Evolutionary conservation across 2,797 vertebrate genomes (phyloP).

Genomic region (Tachyglossus aculeatus): DNA sequence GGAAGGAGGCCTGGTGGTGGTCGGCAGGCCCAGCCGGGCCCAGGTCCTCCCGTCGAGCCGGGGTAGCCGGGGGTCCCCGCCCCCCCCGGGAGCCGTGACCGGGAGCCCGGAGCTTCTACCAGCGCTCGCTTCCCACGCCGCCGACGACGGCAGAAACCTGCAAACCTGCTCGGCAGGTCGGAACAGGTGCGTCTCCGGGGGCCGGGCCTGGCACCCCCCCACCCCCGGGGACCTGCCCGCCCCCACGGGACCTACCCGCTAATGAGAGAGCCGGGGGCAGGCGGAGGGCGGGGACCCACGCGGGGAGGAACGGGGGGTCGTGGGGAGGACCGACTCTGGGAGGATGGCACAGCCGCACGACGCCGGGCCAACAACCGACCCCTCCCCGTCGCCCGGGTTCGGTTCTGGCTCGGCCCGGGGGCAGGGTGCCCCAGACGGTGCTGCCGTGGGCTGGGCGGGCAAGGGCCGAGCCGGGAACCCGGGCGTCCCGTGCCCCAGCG

Average conservation of each 20-base stretch:
- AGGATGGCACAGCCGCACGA: no score
- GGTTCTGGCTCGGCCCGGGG: neutral
- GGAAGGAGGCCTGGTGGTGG: neutral
- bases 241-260: slow-evolving; percentile 48
- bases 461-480: neutral
- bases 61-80: neutral
- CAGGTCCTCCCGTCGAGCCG: slow-evolving; percentile 53
- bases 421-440: no score
- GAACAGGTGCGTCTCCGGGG: slow-evolving; percentile 70
- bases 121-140: slow-evolving; percentile 57
- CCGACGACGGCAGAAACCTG: slow-evolving; percentile 55
- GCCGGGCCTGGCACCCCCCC: slow-evolving; percentile 54
- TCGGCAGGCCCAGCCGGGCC: neutral
- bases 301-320: neutral
- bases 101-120: slow-evolving; percentile 58
- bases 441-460: no score
- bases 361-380: neutral
- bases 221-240: slow-evolving; percentile 4
- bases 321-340: neutral
- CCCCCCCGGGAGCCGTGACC: slow-evolving; percentile 28
- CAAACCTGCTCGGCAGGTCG: slow-evolving; percentile 73
- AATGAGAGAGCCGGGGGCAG: slow-evolving; percentile 56
- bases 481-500: neutral
- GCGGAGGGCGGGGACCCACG: neutral
- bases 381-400: neutral